Evolutionary conservation across 2,113 vertebrate genomes (phyloP).

Genomic region (Larimichthys crocea): DNA sequence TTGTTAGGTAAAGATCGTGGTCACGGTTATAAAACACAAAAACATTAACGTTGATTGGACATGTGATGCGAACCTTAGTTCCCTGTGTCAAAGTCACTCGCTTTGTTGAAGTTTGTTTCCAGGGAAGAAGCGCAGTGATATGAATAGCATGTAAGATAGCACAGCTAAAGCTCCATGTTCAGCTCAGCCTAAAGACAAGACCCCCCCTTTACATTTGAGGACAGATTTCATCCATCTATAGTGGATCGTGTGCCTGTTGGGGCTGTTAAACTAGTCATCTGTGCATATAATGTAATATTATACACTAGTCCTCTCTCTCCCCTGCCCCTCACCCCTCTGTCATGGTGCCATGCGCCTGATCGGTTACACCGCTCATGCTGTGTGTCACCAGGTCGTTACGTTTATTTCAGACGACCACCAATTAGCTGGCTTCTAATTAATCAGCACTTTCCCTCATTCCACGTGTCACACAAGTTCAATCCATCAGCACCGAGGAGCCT

Average conservation of each 20-base stretch:
- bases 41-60: background rate
- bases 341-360: constrained; percentile 73
- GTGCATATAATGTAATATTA: constrained; percentile 58
- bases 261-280: constrained; percentile 29
- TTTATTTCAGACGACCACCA: constrained; percentile 77
- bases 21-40: background rate
- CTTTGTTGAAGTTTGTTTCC: background rate
- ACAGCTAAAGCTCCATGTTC: constrained; percentile 24
- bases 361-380: constrained; percentile 79
- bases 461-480: constrained; percentile 57
- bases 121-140: background rate
- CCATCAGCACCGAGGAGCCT: constrained; percentile 45
- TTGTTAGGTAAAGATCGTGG: background rate
- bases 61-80: background rate
- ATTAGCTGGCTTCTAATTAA: constrained; percentile 82
- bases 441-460: constrained; percentile 73
- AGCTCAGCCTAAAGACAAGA: constrained; percentile 26
- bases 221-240: constrained; percentile 28
- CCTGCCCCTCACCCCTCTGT: constrained; percentile 44
- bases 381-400: constrained; percentile 83
- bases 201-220: background rate
- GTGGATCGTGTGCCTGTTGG: constrained; percentile 1
- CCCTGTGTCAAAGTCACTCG: background rate
- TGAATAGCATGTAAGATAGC: background rate
- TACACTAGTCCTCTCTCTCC: constrained; percentile 4